Conservation (phyloP, 2,113 vertebrate genomes). For the Potamarius usumacintae region DNA sequence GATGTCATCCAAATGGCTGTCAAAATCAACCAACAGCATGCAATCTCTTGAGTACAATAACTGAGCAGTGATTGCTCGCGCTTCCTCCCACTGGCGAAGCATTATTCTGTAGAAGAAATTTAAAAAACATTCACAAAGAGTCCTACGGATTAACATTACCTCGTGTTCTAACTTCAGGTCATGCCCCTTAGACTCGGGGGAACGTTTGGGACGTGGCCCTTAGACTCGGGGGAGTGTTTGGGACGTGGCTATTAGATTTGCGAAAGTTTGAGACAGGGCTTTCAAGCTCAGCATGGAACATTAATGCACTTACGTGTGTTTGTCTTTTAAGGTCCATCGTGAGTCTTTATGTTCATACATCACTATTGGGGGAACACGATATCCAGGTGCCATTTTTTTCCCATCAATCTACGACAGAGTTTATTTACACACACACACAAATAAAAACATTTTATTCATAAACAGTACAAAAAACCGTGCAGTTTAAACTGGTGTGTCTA, state of each 20-base stretch:
- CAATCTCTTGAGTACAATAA: slow-evolving; percentile 80
- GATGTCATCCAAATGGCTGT: slow-evolving; percentile 88
- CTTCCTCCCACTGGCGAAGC: slow-evolving; percentile 89
- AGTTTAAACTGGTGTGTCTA: not conserved
- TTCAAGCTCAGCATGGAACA: not conserved
- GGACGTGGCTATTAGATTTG: not conserved
- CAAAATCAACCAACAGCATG: slow-evolving; percentile 82
- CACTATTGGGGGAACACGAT: slow-evolving; percentile 81
- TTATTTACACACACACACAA: not conserved
- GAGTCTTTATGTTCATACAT: slow-evolving; percentile 83
- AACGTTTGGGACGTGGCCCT: not conserved
- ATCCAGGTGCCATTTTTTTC: slow-evolving; percentile 77
- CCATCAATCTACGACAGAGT: slow-evolving; percentile 77
- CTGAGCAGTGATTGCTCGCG: slow-evolving; percentile 74
- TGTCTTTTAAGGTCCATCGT: slow-evolving; percentile 85
- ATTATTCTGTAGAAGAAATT: slow-evolving; percentile 75
- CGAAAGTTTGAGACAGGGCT: not conserved
- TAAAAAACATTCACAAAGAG: not conserved
- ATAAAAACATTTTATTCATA: not conserved
- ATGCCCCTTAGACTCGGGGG: not conserved
- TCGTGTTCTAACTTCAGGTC: not conserved
- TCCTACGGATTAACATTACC: not conserved
- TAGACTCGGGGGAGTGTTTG: not conserved
- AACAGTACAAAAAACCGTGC: no score
- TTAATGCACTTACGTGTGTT: slow-evolving; percentile 77